Conservation (phyloP, 2,888 invertebrate genomes). For the Cataglyphis cursor region DNA sequence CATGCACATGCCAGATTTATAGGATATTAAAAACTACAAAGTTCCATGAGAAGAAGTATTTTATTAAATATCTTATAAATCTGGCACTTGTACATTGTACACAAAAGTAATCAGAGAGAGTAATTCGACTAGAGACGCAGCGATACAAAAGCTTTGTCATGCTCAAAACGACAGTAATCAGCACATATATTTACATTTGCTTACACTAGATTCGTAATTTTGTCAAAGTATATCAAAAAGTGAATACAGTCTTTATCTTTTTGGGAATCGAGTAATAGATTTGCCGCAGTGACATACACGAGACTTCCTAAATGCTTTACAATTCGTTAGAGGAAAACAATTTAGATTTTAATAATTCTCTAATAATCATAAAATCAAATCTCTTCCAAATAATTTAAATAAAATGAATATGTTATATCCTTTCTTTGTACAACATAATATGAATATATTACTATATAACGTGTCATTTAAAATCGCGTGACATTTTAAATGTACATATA, state of each 20-base stretch:
- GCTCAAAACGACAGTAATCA: slow-evolving; percentile 50
- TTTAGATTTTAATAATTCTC: neutral
- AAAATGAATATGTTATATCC: neutral
- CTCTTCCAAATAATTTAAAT: neutral
- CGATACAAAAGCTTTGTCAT: slow-evolving; percentile 59
- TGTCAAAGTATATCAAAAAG: slow-evolving; percentile 2
- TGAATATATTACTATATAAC: neutral
- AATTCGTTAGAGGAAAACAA: neutral
- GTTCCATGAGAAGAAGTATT: slow-evolving; percentile 73
- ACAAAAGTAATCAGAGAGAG: slow-evolving; percentile 65
- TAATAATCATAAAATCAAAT: neutral
- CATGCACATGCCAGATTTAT: slow-evolving; percentile 84
- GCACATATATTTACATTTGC: slow-evolving; percentile 22
- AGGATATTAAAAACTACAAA: slow-evolving; percentile 79
- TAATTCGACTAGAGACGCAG: slow-evolving; percentile 70
- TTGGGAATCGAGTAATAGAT: slow-evolving; percentile 60
- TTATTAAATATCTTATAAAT: slow-evolving; percentile 85
- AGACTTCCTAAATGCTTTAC: neutral
- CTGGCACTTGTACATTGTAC: slow-evolving; percentile 81
- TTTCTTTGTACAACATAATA: neutral
- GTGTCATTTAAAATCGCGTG: neutral
- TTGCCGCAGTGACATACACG: neutral
- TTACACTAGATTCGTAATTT: slow-evolving; percentile 18
- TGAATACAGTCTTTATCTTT: slow-evolving; percentile 64
- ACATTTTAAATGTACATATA: neutral